These are phyloP conservation scores for Onychostruthus taczanowskii DNA, from an alignment of 2,113 vertebrate genomes.

Conservation along the genomic window DNA sequence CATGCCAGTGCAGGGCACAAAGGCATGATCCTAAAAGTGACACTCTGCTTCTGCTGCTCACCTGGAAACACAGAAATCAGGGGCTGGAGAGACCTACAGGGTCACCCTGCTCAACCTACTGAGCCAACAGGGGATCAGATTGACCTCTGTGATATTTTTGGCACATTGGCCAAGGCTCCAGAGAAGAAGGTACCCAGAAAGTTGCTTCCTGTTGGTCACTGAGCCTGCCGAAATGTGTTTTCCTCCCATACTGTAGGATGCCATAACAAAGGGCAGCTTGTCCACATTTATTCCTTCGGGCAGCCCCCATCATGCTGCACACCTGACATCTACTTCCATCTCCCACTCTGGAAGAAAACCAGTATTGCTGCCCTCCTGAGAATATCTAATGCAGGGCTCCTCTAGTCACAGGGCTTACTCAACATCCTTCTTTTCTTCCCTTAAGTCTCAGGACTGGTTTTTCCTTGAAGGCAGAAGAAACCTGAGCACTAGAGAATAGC, in stretches of 20 bases:
- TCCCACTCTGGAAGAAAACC: not conserved
- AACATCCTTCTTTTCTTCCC: not conserved
- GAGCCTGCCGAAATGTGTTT: not conserved
- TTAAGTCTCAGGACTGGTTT: not conserved
- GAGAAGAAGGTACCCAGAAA: not conserved
- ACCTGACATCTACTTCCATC: not conserved
- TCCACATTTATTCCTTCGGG: not conserved
- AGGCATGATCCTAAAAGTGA: not conserved
- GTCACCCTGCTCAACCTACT: not conserved
- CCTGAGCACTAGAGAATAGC: not conserved
- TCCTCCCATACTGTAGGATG: not conserved
- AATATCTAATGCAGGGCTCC: not conserved
- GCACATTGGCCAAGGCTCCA: not conserved
- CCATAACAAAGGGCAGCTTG: not conserved
- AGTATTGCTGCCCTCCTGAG: not conserved
- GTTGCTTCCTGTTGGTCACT: not conserved
- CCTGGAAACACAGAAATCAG: not conserved
- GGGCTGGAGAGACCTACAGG: not conserved
- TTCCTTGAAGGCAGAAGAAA: not conserved
- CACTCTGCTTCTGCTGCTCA: not conserved
- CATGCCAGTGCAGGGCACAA: not conserved
- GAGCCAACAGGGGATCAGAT: not conserved
- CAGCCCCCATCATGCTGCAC: fast-evolving
- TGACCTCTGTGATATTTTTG: not conserved
- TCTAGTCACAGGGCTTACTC: not conserved